Conservation (phyloP, 2,797 vertebrate genomes). For the Valencia hispanica region DNA sequence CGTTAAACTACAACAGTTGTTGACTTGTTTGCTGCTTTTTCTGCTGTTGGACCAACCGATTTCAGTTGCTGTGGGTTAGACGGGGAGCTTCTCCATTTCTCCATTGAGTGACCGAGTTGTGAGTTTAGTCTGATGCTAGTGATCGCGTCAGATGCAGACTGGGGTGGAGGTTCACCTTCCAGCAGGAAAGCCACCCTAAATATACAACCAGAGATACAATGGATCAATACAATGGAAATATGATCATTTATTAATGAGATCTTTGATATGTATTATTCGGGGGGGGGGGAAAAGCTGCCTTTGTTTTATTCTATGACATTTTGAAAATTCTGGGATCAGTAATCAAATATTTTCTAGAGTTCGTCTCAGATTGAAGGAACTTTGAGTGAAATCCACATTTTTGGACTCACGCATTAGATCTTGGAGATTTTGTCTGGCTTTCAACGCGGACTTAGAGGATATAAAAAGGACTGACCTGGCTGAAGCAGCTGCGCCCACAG, state of each 20-base stretch:
- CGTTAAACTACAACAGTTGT: background rate
- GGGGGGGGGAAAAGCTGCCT: no score
- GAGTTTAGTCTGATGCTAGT: slow-evolving; percentile 39
- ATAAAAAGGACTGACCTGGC: background rate
- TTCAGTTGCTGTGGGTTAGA: background rate
- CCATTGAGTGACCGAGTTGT: slow-evolving; percentile 1
- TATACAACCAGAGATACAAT: background rate
- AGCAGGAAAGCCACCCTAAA: background rate
- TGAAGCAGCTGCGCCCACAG: background rate
- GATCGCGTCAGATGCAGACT: slow-evolving; percentile 16
- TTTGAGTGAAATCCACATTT: background rate
- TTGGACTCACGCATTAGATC: background rate
- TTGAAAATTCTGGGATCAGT: background rate
- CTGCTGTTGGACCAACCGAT: background rate
- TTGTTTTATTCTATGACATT: background rate
- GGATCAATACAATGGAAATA: no score
- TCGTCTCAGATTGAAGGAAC: background rate
- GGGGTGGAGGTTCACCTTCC: no score
- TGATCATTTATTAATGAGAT: no score
- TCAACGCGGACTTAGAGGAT: background rate
- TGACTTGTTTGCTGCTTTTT: background rate
- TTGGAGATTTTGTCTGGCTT: background rate
- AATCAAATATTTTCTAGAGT: no score
- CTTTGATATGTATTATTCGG: no score
- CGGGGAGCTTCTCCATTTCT: background rate